Percentiles rank a stretch among this genome's conserved stretches.
These are phyloP conservation scores for Julus scanicus DNA, from an alignment of 2,888 invertebrate species.

Conservation along the genomic window DNA sequence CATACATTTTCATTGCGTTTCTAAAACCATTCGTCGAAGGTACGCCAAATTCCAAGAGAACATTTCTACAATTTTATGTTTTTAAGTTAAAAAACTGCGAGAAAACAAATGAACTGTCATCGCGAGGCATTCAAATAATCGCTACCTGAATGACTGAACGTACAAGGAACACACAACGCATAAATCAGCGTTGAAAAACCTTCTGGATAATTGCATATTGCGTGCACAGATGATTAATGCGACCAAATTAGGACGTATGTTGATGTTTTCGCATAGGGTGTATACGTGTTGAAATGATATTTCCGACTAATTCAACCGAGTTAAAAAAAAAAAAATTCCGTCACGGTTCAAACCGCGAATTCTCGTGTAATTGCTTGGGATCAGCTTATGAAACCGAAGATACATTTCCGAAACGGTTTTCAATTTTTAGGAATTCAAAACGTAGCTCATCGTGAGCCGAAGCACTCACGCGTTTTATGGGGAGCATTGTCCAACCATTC, in stretches of 20 bases:
- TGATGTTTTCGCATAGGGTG: background rate
- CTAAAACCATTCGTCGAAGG: background rate
- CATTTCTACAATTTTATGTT: conserved; percentile 5
- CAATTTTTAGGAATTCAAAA: conserved; percentile 42
- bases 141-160: background rate
- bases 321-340: conserved; percentile 31
- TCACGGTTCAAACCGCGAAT: conserved; percentile 17
- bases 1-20: background rate
- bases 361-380: conserved; percentile 11
- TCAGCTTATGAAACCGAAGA: conserved; percentile 47
- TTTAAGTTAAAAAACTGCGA: background rate
- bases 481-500: background rate
- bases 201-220: conserved; percentile 47
- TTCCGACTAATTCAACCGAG: background rate
- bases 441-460: background rate
- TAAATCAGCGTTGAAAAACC: conserved; percentile 16
- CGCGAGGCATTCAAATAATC: background rate
- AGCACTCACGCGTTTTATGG: background rate
- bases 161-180: background rate
- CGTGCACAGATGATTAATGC: conserved; percentile 34
- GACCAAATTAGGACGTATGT: conserved; percentile 24
- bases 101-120: conserved; percentile 41
- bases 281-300: background rate
- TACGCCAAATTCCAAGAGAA: conserved; percentile 24
- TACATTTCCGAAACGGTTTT: conserved; percentile 36